phyloP scores from a whole-genome alignment of 92 coral and sea anemone species.

The Zoanthus solanderi region DNA sequence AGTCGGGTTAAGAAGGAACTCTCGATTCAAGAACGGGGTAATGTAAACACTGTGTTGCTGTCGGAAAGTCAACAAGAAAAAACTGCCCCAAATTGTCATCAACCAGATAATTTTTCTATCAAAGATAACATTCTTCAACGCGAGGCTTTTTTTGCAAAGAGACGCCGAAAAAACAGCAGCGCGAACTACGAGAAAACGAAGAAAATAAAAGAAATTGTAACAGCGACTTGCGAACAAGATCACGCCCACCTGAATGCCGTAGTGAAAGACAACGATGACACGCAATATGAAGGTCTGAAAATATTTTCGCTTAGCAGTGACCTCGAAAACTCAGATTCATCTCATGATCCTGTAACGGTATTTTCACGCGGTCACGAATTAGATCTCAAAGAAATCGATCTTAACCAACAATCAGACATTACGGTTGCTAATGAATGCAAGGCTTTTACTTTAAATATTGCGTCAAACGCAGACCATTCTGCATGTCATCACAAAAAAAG shows the following conservation, averaged over 20 bases:
- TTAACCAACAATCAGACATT: background rate
- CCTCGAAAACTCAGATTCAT: background rate
- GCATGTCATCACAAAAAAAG: conserved; percentile 13
- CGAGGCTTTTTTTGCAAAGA: conserved; percentile 13
- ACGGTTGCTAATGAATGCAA: background rate
- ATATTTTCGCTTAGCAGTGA: background rate
- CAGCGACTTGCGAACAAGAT: background rate
- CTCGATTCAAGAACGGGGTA: conserved; percentile 34
- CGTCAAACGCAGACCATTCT: background rate
- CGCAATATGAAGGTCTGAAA: background rate
- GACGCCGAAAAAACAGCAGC: conserved; percentile 48
- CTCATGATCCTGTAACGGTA: background rate
- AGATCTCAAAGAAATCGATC: background rate
- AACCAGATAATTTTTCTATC: background rate
- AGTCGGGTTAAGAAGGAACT: conserved; percentile 43
- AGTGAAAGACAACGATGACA: background rate
- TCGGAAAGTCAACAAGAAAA: conserved; percentile 19
- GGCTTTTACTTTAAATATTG: background rate
- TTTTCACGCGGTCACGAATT: background rate
- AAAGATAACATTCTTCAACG: background rate
- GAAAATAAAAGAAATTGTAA: conserved; percentile 25
- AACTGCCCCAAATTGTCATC: background rate
- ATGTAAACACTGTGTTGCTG: conserved; percentile 19
- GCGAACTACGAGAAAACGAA: conserved; percentile 16
- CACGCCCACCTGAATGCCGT: background rate